A percentile compares a stretch with the other conserved stretches of the same genome.
Conservation (phyloP, 2,797 vertebrate genomes). For the Furcifer pardalis region DNA sequence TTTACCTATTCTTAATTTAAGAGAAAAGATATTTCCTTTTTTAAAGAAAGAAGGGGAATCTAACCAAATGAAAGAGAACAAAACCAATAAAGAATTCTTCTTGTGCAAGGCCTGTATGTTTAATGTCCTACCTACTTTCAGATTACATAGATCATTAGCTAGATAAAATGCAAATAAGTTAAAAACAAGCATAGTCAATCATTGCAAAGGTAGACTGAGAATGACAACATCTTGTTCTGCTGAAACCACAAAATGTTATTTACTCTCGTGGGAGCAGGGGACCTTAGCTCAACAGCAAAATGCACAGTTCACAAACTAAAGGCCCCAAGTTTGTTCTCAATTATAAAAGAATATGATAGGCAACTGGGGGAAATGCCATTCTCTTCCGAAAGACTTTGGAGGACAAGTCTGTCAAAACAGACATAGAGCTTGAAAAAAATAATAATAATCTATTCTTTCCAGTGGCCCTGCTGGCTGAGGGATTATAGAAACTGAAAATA, state of each 20-base stretch:
- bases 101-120: neutral
- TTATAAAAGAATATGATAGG: neutral
- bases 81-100: neutral
- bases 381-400: neutral
- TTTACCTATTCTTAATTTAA: neutral
- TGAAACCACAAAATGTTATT: neutral
- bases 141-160: neutral
- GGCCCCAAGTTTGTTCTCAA: neutral
- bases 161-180: neutral
- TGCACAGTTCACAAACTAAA: neutral
- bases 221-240: neutral
- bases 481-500: too few relatives aligned
- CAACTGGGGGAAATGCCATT: neutral
- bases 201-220: neutral
- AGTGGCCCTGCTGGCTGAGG: too few relatives aligned
- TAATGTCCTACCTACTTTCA: neutral
- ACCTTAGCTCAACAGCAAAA: too few relatives aligned
- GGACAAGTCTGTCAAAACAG: neutral
- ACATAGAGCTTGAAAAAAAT: neutral
- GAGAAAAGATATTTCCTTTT: neutral
- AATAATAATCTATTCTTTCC: too few relatives aligned
- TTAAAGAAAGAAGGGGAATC: neutral
- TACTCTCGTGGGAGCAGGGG: neutral
- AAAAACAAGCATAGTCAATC: neutral
- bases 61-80: constrained; percentile 3